phyloP scores from a whole-genome alignment of 2,888 invertebrate genomes.

The Lasioglossum oenotherae region DNA sequence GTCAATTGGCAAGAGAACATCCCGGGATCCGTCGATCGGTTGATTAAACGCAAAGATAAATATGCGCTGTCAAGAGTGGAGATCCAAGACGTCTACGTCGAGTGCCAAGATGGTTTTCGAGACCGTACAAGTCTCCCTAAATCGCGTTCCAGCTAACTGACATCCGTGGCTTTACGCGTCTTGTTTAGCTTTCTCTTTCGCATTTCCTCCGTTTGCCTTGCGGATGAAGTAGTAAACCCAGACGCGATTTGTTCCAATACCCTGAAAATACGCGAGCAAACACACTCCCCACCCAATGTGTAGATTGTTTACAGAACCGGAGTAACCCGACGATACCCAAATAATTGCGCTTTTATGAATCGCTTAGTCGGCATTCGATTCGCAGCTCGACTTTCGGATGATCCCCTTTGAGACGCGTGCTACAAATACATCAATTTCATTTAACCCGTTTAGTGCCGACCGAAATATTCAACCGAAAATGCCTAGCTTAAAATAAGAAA shows the following conservation, averaged over 20 bases:
- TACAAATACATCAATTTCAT: not conserved
- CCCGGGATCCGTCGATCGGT: not conserved
- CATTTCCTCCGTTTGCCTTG: conserved; percentile 28
- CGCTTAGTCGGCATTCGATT: not conserved
- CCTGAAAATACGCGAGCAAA: conserved; percentile 44
- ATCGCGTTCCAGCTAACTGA: conserved; percentile 18
- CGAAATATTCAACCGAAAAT: not conserved
- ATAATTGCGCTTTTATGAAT: conserved; percentile 21
- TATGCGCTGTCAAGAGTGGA: not conserved
- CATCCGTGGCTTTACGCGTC: conserved; percentile 2
- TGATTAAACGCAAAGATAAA: not conserved
- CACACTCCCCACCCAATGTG: conserved; percentile 36
- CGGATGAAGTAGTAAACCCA: conserved; percentile 38
- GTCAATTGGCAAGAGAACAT: not conserved
- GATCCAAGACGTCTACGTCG: not conserved
- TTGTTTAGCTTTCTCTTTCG: conserved; percentile 37
- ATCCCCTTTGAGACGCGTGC: conserved; percentile 23
- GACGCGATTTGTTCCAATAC: conserved; percentile 47
- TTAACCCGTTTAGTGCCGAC: not conserved
- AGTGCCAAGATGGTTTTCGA: not conserved
- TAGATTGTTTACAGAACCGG: conserved; percentile 13
- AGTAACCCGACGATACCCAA: conserved; percentile 4
- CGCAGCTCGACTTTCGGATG: not conserved
- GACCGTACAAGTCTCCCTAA: not conserved
- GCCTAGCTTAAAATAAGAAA: too few species aligned